Conservation (phyloP, 2,797 vertebrate genomes). For the Alosa sapidissima region DNA sequence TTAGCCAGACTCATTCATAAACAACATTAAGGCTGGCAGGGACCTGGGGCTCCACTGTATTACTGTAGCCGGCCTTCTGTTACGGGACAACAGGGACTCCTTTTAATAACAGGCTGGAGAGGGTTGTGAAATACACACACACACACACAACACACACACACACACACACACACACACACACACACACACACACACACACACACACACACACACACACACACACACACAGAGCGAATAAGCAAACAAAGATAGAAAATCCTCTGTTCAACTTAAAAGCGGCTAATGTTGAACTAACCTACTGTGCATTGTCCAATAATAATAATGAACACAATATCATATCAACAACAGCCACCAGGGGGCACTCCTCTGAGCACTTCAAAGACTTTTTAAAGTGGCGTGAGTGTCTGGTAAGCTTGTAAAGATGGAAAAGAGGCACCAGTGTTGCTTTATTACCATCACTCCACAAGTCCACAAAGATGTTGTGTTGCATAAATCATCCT, state of each 20-base stretch:
- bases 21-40: constrained; percentile 17
- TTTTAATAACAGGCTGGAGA: neutral
- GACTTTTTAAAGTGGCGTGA: neutral
- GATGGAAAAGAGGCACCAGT: neutral
- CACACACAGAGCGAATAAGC: neutral
- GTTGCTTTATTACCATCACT: neutral
- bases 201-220: neutral
- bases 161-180: neutral
- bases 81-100: neutral
- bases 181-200: neutral
- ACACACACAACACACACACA: neutral
- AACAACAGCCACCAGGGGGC: neutral
- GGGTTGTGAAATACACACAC: neutral
- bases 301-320: neutral
- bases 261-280: neutral
- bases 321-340: neutral
- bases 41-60: constrained; percentile 5
- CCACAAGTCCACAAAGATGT: neutral
- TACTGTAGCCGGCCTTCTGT: constrained; percentile 13
- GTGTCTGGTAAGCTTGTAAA: neutral
- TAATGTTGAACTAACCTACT: neutral
- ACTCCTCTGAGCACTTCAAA: neutral
- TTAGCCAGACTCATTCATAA: constrained; percentile 39
- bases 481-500: neutral
- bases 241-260: neutral